Percentiles rank a stretch among this genome's conserved stretches.
phyloP scores from a whole-genome alignment of 2,888 invertebrate species.

The Acrobasis suavella region DNA sequence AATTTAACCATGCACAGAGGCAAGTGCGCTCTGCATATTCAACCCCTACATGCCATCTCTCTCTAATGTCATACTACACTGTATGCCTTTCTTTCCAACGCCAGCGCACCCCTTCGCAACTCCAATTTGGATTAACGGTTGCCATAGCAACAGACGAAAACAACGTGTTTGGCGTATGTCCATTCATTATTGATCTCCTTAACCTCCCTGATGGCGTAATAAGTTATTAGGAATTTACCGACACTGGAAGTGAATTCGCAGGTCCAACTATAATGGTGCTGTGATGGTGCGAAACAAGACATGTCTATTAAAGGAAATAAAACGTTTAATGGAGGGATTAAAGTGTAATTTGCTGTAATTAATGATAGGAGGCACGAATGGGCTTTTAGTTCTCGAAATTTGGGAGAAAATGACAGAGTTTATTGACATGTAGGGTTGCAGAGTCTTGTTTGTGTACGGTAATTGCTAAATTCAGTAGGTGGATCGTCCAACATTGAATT shows the following conservation, averaged over 20 bases:
- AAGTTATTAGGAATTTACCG: constrained; percentile 28
- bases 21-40: constrained; percentile 64
- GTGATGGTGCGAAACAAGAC: constrained; percentile 32
- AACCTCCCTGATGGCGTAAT: constrained; percentile 34
- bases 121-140: constrained; percentile 65
- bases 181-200: constrained; percentile 54
- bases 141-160: constrained; percentile 70
- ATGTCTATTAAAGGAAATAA: constrained; percentile 54
- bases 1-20: constrained; percentile 64
- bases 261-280: constrained; percentile 50
- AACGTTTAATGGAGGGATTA: constrained; percentile 58
- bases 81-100: constrained; percentile 40
- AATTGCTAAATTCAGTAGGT: constrained; percentile 23
- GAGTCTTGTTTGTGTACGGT: constrained; percentile 19
- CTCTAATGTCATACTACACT: constrained; percentile 33
- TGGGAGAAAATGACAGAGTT: constrained; percentile 27
- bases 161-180: constrained; percentile 53
- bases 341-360: constrained; percentile 64
- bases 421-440: constrained; percentile 29
- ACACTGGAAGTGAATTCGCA: constrained; percentile 38
- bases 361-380: constrained; percentile 34
- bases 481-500: constrained; percentile 24
- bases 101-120: constrained; percentile 58
- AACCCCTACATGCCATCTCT: constrained; percentile 50
- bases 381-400: constrained; percentile 25